A percentile compares a stretch with the other conserved stretches of the same genome.
These are phyloP conservation scores for Amphipyra tragopoginis DNA, from an alignment of 2,888 invertebrate species.

Conservation along the genomic window DNA sequence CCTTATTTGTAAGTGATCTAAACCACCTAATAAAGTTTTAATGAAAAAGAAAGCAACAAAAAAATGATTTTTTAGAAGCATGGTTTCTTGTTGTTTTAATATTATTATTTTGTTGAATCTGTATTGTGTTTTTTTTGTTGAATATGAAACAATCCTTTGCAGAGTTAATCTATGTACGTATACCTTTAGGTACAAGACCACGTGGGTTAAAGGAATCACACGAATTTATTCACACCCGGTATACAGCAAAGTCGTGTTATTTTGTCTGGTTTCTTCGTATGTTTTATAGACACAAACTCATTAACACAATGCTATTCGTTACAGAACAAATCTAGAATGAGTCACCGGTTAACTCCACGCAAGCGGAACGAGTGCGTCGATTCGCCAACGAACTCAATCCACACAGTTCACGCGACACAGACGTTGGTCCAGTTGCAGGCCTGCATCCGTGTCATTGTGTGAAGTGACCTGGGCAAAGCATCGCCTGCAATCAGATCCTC, in stretches of 20 bases:
- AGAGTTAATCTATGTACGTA: too few species aligned
- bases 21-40: too few species aligned
- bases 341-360: slow-evolving; percentile 62
- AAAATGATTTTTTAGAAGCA: too few species aligned
- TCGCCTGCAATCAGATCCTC: slow-evolving; percentile 78
- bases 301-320: slow-evolving; percentile 23
- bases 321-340: slow-evolving; percentile 57
- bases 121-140: too few species aligned
- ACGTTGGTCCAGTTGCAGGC: slow-evolving; percentile 60
- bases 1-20: too few species aligned
- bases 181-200: too few species aligned
- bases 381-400: slow-evolving; percentile 53
- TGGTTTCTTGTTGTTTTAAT: too few species aligned
- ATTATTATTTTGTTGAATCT: too few species aligned
- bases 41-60: too few species aligned
- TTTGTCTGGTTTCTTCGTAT: slow-evolving; percentile 4
- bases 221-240: too few species aligned
- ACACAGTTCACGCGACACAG: slow-evolving; percentile 49
- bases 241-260: background rate
- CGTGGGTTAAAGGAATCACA: too few species aligned
- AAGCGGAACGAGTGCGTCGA: slow-evolving; percentile 65
- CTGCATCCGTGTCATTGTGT: slow-evolving; percentile 74
- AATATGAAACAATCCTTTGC: too few species aligned
- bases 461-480: slow-evolving; percentile 68
- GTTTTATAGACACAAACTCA: slow-evolving; percentile 17